These are phyloP conservation scores for Ophion ventricosus DNA, from an alignment of 2,888 invertebrate species.

Conservation along the genomic window DNA sequence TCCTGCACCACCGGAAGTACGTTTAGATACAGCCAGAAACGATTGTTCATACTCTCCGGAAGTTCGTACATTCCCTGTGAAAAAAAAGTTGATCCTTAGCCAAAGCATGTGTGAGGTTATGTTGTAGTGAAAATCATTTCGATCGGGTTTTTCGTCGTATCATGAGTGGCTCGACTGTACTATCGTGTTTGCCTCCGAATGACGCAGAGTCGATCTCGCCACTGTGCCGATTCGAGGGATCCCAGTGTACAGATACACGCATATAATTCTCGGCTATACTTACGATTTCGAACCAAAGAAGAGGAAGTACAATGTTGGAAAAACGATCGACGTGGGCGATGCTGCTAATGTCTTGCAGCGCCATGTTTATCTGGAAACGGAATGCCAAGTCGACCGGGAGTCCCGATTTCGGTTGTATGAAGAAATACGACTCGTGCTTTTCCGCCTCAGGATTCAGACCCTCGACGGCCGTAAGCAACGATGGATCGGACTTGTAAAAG, in stretches of 20 bases:
- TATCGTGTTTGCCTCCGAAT: conserved; percentile 11
- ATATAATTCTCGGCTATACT: conserved; percentile 82
- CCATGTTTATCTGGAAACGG: conserved; percentile 95
- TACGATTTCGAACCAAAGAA: conserved; percentile 96
- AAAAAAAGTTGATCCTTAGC: background rate
- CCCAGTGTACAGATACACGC: too few relatives aligned
- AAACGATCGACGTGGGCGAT: conserved; percentile 89
- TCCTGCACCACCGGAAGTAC: conserved; percentile 88
- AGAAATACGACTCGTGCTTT: conserved; percentile 88
- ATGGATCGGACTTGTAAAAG: conserved; percentile 90
- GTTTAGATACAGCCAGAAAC: conserved; percentile 90
- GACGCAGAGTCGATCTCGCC: too few relatives aligned
- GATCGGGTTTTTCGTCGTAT: too few relatives aligned
- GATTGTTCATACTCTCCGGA: conserved; percentile 86
- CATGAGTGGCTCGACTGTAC: too few relatives aligned
- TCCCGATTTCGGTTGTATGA: conserved; percentile 92
- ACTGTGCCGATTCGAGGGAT: too few relatives aligned
- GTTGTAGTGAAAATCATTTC: background rate
- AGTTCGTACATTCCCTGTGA: conserved; percentile 89
- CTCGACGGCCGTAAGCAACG: conserved; percentile 87
- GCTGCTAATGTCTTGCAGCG: conserved; percentile 87
- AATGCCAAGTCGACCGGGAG: conserved; percentile 91
- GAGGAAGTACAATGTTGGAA: conserved; percentile 89
- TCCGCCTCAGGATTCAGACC: conserved; percentile 87
- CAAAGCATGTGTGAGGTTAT: background rate